Conservation (phyloP, 2,888 invertebrate species). For the Colostygia pectinataria region DNA sequence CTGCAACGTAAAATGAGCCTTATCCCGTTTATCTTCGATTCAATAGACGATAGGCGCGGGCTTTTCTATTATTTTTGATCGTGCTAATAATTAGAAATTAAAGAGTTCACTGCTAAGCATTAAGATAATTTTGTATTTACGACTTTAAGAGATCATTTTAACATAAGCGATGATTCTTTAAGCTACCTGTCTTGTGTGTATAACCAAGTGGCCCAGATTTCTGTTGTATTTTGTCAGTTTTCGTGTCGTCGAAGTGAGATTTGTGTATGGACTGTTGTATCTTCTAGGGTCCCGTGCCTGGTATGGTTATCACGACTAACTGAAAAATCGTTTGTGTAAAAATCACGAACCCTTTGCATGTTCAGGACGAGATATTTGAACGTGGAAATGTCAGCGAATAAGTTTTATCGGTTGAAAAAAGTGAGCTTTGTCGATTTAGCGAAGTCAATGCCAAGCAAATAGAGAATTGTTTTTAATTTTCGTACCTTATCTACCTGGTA, state of each 20-base stretch:
- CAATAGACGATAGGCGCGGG: not conserved
- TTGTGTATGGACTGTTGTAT: not conserved
- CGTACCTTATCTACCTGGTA: not conserved
- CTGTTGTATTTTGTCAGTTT: not conserved
- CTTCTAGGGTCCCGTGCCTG: slow-evolving; percentile 38
- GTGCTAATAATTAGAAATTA: too few relatives aligned
- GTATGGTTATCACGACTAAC: slow-evolving; percentile 56
- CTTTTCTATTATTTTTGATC: too few relatives aligned
- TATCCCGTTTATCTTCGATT: not conserved
- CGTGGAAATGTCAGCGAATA: slow-evolving; percentile 41
- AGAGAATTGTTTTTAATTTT: not conserved
- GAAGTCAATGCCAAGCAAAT: slow-evolving; percentile 14
- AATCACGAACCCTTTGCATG: slow-evolving; percentile 54
- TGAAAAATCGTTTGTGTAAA: slow-evolving; percentile 62
- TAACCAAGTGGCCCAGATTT: too few relatives aligned
- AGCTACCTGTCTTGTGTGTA: too few relatives aligned
- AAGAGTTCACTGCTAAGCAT: too few relatives aligned
- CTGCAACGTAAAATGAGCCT: slow-evolving; percentile 1
- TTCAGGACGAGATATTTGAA: slow-evolving; percentile 43
- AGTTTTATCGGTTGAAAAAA: slow-evolving; percentile 38
- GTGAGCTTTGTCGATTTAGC: slow-evolving; percentile 37
- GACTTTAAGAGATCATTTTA: too few relatives aligned
- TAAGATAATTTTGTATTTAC: too few relatives aligned
- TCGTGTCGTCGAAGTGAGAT: not conserved
- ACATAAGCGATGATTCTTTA: not conserved